Percentiles rank a stretch among this genome's conserved stretches.
These are phyloP conservation scores for Propsilocerus akamusi DNA, from an alignment of 1,140 invertebrate genomes.

Conservation along the genomic window DNA sequence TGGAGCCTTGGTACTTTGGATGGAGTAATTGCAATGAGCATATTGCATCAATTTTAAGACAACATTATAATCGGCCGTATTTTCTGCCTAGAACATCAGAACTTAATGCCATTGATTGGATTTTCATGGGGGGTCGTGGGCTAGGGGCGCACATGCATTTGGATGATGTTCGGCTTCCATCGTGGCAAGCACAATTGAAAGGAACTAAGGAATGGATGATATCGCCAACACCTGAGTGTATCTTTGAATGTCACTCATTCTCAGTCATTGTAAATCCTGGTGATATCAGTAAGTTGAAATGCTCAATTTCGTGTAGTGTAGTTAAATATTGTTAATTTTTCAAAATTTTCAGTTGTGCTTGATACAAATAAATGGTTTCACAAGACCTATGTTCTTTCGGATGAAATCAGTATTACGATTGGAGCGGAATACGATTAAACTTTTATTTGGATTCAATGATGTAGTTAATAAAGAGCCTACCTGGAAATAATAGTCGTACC, in stretches of 20 bases:
- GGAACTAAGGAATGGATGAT: slow-evolving; percentile 74
- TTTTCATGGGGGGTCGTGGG: slow-evolving; percentile 88
- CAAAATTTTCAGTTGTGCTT: slow-evolving; percentile 52
- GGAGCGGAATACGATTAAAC: slow-evolving; percentile 83
- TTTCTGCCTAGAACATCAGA: slow-evolving; percentile 72
- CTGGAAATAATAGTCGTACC: slow-evolving; percentile 43
- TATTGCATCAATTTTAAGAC: slow-evolving; percentile 50
- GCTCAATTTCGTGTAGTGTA: neutral
- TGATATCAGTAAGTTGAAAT: slow-evolving; percentile 62
- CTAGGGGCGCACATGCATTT: slow-evolving; percentile 90
- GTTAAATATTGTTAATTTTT: slow-evolving; percentile 4
- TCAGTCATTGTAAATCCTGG: slow-evolving; percentile 59
- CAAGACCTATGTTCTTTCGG: slow-evolving; percentile 65
- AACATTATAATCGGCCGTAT: slow-evolving; percentile 69
- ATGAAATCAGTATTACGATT: slow-evolving; percentile 84
- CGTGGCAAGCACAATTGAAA: slow-evolving; percentile 85
- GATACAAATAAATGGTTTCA: slow-evolving; percentile 95
- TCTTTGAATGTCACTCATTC: slow-evolving; percentile 47
- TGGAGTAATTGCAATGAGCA: slow-evolving; percentile 85
- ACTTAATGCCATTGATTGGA: slow-evolving; percentile 78
- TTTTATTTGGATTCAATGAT: slow-evolving; percentile 9
- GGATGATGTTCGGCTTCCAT: slow-evolving; percentile 76
- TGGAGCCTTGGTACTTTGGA: slow-evolving; percentile 70
- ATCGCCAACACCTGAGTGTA: slow-evolving; percentile 76
- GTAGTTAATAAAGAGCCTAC: slow-evolving; percentile 24